Evolutionary conservation across 35 echinoderm and acorn worm genomes (phyloP), one percentile per base, ranked within the genome.

Genomic region (Anneissia japonica): DNA sequence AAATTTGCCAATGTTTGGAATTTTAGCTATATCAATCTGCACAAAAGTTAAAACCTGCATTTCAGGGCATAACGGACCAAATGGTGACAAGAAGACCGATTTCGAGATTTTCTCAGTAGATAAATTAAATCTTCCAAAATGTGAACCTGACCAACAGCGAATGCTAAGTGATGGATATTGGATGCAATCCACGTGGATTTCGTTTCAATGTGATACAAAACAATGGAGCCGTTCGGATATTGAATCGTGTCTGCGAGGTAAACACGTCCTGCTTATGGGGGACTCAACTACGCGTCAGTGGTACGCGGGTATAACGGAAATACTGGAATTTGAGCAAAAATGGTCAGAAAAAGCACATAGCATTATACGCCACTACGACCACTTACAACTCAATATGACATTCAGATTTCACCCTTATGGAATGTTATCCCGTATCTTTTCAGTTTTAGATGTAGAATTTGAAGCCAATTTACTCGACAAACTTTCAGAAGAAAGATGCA

Each of bases 251-350:
- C 43, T 91, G 31, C 74, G 72, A 9, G 37, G 37, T 29, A 40
- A 86, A 28, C 37, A 64, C 29, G 35, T 91, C 10, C 39, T 72
- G n/a, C 32, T 91, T 5, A 84, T 56, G 30, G 89, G 89, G 34
- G 89, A 91, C 45, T 91, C 89, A 9, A 91, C 89, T 1, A 85
- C 83, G 12, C 38, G 89, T 0, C 89, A 91, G 31, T 85, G 82
- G 89, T 85, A 80, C 33, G 33, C 39, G 19, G 30, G 33, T 31
- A 17, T 85, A 31, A 75, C 43, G 0, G 37, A 85, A 11, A 31
- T 35, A 5, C 34, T 78, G 29, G 46, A 85, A 30, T 38, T 11
- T 36, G 19, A 83, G 33, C 12, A 39, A 76, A 5, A 76, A 46
- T n/a, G 31, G 74, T 21, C 72, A 35, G 14, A 74, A 23, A 80